A percentile compares a stretch with the other conserved stretches of the same genome.
phyloP scores from a whole-genome alignment of 2,797 vertebrate species.

The Stomatorhinus walkeri region DNA sequence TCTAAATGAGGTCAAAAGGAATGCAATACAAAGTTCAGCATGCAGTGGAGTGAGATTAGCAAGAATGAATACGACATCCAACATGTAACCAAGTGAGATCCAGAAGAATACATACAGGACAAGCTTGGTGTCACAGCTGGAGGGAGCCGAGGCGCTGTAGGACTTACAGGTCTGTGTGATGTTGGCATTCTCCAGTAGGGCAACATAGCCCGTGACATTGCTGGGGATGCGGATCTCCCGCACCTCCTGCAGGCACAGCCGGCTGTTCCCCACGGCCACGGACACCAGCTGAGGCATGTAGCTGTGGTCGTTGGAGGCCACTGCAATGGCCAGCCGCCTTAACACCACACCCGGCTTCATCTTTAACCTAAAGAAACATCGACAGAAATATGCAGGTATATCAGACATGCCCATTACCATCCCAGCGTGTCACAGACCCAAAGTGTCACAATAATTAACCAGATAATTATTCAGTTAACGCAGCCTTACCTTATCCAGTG shows the following conservation, averaged over 20 bases:
- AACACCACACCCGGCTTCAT: constrained; percentile 91
- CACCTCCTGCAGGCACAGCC: constrained; percentile 82
- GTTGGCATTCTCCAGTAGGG: constrained; percentile 91
- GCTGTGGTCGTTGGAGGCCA: constrained; percentile 89
- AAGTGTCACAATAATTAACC: not conserved
- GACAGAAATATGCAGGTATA: not conserved
- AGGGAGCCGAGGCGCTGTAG: not conserved
- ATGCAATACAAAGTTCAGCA: not conserved
- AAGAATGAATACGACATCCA: not conserved
- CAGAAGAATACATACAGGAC: not conserved
- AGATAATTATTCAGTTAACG: not conserved
- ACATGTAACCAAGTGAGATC: not conserved
- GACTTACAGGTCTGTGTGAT: constrained; percentile 92
- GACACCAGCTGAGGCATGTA: constrained; percentile 98
- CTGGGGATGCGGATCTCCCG: constrained; percentile 91
- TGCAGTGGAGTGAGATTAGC: not conserved
- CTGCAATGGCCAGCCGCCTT: constrained; percentile 84
- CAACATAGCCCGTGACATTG: constrained; percentile 91
- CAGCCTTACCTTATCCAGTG: constrained; percentile 86
- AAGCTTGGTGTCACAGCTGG: not conserved
- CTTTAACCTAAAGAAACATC: constrained; percentile 67
- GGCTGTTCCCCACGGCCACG: constrained; percentile 82
- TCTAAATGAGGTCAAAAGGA: not conserved
- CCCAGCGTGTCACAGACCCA: not conserved
- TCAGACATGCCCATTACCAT: not conserved